Evolutionary conservation across 2,797 vertebrate genomes (phyloP), one percentile per base, ranked within the genome.

Genomic region (Acrossocheilus fasciatus): DNA sequence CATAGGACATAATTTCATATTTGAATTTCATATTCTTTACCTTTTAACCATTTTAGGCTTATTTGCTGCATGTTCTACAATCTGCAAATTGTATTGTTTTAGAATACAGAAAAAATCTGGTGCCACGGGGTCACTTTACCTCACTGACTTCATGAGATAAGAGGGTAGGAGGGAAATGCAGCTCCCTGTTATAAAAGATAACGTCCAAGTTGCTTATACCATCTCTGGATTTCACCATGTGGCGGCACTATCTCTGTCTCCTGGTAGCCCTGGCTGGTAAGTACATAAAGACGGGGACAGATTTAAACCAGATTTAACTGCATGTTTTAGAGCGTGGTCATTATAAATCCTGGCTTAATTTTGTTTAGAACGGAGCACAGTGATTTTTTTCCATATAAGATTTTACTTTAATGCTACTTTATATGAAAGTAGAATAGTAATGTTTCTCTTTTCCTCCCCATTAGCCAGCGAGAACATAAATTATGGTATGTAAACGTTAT

Each of bases 241-340:
- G 15, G 82, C 81, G 81, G 30, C 57, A 95, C 54, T 85, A 94
- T 45, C 86, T 95, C 59, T 95, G 92, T 89, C 93, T 95, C 89
- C 90, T 94, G 73, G 93, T 94, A 89, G 92, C 93, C 10, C 84
- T 95, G 88, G 91, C 93, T 88, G 76, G 96, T 96, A 92, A 93
- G 95, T 94, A 84, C 66, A 79, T 72, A 6, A 30, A 66, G 9
- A 10, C 34, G 4, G 26, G 57, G 54, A 50, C 34, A 17, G 0
- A 36, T 45, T 47, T 12, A 57, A 30, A 41, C n/a, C 17, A n/a
- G 1, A 50, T 47, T 50, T 4, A 57, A 30, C 47, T 43, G 14
- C 15, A 54, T 23, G 34, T 12, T 64, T 64, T 14, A 52, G 8
- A 36, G 4, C 36, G 10, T 54, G 10, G 10, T 30, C 45, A 62